Evolutionary conservation across 1,140 invertebrate species (phyloP).

Genomic region (Lasaia peninsularis): DNA sequence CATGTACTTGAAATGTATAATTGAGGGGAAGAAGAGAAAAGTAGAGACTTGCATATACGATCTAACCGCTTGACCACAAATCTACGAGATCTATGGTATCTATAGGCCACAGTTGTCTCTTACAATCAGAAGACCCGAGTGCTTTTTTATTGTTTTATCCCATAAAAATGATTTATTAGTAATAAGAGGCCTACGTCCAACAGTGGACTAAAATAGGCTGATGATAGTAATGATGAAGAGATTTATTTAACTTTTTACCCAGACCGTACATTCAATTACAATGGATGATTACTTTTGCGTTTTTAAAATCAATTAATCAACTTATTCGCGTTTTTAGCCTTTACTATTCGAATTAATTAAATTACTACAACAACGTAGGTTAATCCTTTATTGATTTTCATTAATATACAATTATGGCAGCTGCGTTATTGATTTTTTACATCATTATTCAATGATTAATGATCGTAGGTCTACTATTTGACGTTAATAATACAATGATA

Average conservation of each 20-base stretch:
- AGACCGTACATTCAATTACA: neutral
- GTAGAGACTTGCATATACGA: too few relatives aligned
- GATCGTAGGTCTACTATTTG: neutral
- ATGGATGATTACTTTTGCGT: neutral
- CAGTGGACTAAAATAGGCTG: too few relatives aligned
- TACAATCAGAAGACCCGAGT: too few relatives aligned
- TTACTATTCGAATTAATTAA: conserved; percentile 18
- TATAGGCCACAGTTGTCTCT: too few relatives aligned
- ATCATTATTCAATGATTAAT: conserved; percentile 1
- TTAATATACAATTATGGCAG: neutral
- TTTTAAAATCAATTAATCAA: conserved; percentile 16
- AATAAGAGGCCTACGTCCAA: too few relatives aligned
- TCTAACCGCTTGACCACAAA: too few relatives aligned
- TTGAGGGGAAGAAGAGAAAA: too few relatives aligned
- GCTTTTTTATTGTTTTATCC: too few relatives aligned
- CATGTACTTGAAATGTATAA: too few relatives aligned
- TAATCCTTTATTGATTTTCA: conserved; percentile 9
- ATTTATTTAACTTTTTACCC: neutral
- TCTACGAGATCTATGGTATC: too few relatives aligned
- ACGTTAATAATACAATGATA: conserved; percentile 1
- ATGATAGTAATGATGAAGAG: too few relatives aligned
- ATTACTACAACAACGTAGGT: conserved; percentile 8
- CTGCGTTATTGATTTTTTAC: neutral
- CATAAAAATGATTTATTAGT: too few relatives aligned
- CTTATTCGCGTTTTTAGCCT: conserved; percentile 7